Percentiles rank a stretch among this genome's conserved stretches.
Conservation (phyloP, 2,888 invertebrate genomes). For the Cheilosia scutellata region DNA sequence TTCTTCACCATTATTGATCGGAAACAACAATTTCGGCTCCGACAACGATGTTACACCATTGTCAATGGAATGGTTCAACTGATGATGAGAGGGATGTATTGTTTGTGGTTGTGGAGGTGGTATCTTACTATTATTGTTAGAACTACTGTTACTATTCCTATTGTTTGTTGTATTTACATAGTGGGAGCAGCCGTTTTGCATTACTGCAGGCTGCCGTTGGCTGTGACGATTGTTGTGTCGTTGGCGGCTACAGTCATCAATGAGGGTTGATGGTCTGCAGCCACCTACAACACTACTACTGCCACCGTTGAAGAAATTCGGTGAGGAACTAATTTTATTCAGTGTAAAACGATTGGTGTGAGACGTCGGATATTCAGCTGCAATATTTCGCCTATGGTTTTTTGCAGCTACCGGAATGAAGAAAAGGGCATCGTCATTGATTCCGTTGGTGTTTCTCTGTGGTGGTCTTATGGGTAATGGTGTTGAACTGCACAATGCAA, state of each 20-base stretch:
- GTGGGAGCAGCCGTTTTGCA: slow-evolving; percentile 67
- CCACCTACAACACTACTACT: slow-evolving; percentile 52
- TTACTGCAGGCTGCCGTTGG: slow-evolving; percentile 61
- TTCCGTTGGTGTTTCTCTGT: slow-evolving; percentile 17
- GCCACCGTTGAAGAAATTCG: slow-evolving; percentile 78
- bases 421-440: slow-evolving; percentile 67
- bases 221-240: slow-evolving; percentile 57
- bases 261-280: slow-evolving; percentile 48
- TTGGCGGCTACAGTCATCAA: slow-evolving; percentile 74
- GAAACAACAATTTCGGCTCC: slow-evolving; percentile 45
- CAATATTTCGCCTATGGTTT: slow-evolving; percentile 76
- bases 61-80: slow-evolving; percentile 66
- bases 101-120: slow-evolving; percentile 37
- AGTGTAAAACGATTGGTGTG: slow-evolving; percentile 77
- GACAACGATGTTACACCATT: slow-evolving; percentile 65
- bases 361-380: slow-evolving; percentile 81
- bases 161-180: slow-evolving; percentile 74
- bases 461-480: slow-evolving; percentile 73
- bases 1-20: slow-evolving; percentile 37
- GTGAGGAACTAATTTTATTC: slow-evolving; percentile 81
- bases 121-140: slow-evolving; percentile 70
- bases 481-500: slow-evolving; percentile 80
- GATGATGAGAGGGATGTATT: slow-evolving; percentile 61
- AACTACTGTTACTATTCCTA: slow-evolving; percentile 72
- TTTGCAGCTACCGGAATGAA: slow-evolving; percentile 57